Base-by-base conservation (phyloP, 2,888 invertebrate species). In the Rhogogaster chlorosoma region DNA sequence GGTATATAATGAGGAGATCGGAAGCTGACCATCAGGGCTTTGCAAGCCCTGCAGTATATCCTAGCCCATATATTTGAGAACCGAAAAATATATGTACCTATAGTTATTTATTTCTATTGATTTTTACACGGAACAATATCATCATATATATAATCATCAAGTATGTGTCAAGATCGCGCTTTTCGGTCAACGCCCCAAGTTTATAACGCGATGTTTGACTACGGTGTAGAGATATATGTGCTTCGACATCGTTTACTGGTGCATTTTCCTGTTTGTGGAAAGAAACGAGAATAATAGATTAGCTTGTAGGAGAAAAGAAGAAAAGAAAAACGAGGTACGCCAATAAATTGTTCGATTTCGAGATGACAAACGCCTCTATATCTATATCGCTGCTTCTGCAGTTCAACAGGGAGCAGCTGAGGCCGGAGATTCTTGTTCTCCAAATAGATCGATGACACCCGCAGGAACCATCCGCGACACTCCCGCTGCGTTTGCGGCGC, bases 371-470 rank as follows among this genome's bases (percentile, higher is more conserved):
- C 32, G 29, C 32, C 4, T 32, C 18, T 26, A 15, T 18, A 67
- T 15, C 12, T 32, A 18, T 38, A 38, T 38, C 49, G 15, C 18
- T 67, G 3, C 29, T 12, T 29, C 32, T 71, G 71, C 64, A 64
- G 26, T 42, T 42, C 9, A 42, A 26, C 10, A 22, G 22, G 9
- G 22, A 22, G 71, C 42, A 73, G 71, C 38, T 73, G 71, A 90
- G 91, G 91, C 90, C 91, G 91, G 92, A 92, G 93, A 93, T 93
- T 93, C 93, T 92, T 90, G 89, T 89, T 91, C 91, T 88, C 90
- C 92, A 93, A 93, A 93, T 93, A 93, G 93, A 93, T 93, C 93
- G 92, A 93, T 93, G 93, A 93, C 93, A 93, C 93, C 92, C 91
- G 90, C 86, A 89, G 91, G 90, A 91, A 89, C 89, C 88, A 90